Percentiles rank a stretch among this genome's conserved stretches.
Evolutionary conservation across 2,888 invertebrate genomes (phyloP).

Genomic region (Troides aeacus): DNA sequence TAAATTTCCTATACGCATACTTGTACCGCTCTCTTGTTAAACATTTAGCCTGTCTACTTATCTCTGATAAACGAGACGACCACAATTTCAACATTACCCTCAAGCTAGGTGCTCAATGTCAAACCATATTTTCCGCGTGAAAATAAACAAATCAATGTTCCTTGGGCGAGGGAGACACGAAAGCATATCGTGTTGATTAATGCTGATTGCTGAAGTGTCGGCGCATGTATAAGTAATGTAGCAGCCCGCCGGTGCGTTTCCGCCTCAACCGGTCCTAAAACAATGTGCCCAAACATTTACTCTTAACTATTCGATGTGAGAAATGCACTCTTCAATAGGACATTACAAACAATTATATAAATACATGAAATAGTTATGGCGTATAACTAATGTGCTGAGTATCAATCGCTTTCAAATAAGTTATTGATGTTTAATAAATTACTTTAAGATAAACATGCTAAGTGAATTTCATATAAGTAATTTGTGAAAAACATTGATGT

Average conservation of each 20-base stretch:
- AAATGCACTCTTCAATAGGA: slow-evolving; percentile 24
- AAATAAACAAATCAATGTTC: slow-evolving; percentile 71
- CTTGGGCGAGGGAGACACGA: slow-evolving; percentile 61
- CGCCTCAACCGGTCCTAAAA: slow-evolving; percentile 74
- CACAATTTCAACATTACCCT: slow-evolving; percentile 44
- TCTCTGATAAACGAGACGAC: slow-evolving; percentile 48
- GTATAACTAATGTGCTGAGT: background rate
- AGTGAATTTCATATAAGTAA: slow-evolving; percentile 20
- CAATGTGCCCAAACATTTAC: slow-evolving; percentile 73
- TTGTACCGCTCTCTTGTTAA: slow-evolving; percentile 40
- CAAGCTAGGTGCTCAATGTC: slow-evolving; percentile 47
- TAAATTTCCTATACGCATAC: slow-evolving; percentile 17
- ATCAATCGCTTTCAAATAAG: too few species aligned
- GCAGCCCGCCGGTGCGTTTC: slow-evolving; percentile 70
- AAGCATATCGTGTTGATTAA: slow-evolving; percentile 74
- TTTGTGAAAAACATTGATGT: slow-evolving; percentile 35
- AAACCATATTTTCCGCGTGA: slow-evolving; percentile 60
- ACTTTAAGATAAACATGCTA: background rate
- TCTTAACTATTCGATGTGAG: slow-evolving; percentile 55
- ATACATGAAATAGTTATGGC: background rate
- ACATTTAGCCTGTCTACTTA: slow-evolving; percentile 53
- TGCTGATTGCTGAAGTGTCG: slow-evolving; percentile 78
- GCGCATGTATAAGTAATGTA: slow-evolving; percentile 77
- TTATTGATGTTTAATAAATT: background rate
- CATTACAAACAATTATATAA: background rate